These are phyloP conservation scores for Enteromius mattozi DNA, from an alignment of 2,797 vertebrate genomes.

Conservation along the genomic window DNA sequence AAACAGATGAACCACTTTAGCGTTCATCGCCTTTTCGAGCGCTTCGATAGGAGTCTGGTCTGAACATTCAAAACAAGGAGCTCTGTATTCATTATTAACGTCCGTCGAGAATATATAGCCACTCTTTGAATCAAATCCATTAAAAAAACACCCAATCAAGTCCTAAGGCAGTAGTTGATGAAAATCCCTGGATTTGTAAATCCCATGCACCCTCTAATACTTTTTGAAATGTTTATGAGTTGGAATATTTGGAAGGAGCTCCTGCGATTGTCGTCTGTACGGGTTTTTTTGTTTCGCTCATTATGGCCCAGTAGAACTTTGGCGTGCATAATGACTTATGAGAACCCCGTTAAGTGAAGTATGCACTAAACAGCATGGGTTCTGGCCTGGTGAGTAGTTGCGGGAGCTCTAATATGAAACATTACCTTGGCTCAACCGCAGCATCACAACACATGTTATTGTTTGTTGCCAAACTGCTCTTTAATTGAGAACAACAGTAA, in stretches of 20 bases:
- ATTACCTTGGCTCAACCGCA: slow-evolving; percentile 89
- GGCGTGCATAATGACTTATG: slow-evolving; percentile 88
- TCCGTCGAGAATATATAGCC: slow-evolving; percentile 18
- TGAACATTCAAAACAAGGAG: slow-evolving; percentile 8
- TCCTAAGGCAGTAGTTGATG: slow-evolving; percentile 33
- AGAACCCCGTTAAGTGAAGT: slow-evolving; percentile 85
- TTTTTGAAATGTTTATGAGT: slow-evolving; percentile 72
- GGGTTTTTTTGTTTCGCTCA: slow-evolving; percentile 73
- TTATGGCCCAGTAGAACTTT: slow-evolving; percentile 83
- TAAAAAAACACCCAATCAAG: slow-evolving; percentile 42
- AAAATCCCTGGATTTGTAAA: slow-evolving; percentile 53
- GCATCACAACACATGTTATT: slow-evolving; percentile 92
- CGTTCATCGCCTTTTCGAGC: background rate
- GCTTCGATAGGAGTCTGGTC: background rate
- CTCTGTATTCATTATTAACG: background rate
- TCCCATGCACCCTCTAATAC: slow-evolving; percentile 60
- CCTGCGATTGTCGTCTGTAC: slow-evolving; percentile 56
- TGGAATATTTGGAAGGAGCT: slow-evolving; percentile 68
- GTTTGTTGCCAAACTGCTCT: slow-evolving; percentile 86
- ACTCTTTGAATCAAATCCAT: slow-evolving; percentile 51
- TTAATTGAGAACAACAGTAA: slow-evolving; percentile 90
- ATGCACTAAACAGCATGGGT: slow-evolving; percentile 87
- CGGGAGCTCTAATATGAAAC: slow-evolving; percentile 91
- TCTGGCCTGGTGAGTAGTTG: slow-evolving; percentile 84
- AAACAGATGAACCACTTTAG: slow-evolving; percentile 25